A percentile compares a stretch with the other conserved stretches of the same genome.
phyloP scores from a whole-genome alignment of 2,113 vertebrate genomes.

The Fregetta grallaria region DNA sequence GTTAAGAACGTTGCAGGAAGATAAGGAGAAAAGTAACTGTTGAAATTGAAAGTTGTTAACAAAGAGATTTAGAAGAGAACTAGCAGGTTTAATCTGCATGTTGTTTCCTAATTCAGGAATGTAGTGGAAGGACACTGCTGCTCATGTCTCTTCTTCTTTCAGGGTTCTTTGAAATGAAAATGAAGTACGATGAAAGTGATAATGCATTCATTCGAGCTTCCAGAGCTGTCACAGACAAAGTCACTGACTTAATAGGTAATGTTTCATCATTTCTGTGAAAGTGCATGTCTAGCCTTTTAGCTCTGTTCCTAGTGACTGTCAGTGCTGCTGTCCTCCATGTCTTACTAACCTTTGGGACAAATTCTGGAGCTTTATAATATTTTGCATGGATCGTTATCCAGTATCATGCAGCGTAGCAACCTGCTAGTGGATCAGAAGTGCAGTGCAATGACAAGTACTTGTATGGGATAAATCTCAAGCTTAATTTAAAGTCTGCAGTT shows the following conservation, averaged over 20 bases:
- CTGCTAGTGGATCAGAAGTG: not conserved
- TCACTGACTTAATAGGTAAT: slow-evolving; percentile 89
- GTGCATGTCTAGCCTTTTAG: not conserved
- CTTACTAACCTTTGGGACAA: not conserved
- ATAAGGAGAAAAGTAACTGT: not conserved
- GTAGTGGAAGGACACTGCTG: not conserved
- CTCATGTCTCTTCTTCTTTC: not conserved
- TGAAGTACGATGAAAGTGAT: slow-evolving; percentile 97
- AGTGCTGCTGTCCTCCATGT: not conserved
- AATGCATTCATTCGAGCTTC: slow-evolving; percentile 90
- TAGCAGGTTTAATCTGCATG: not conserved
- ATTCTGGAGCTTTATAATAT: not conserved
- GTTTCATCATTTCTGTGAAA: not conserved
- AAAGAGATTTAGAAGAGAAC: not conserved
- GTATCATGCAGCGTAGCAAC: not conserved
- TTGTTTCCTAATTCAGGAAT: not conserved
- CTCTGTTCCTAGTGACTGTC: not conserved
- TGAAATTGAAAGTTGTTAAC: not conserved
- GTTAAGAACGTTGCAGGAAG: not conserved
- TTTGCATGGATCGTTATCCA: not conserved
- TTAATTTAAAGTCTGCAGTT: not conserved
- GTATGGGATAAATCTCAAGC: not conserved
- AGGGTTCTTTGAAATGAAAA: slow-evolving; percentile 99
- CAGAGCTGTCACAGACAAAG: slow-evolving; percentile 89
- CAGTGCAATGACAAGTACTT: too few relatives aligned